Evolutionary conservation across 92 coral and sea anemone species (phyloP), one percentile per base, ranked within the genome.

Genomic region (Hydrozoanthus gracilis): DNA sequence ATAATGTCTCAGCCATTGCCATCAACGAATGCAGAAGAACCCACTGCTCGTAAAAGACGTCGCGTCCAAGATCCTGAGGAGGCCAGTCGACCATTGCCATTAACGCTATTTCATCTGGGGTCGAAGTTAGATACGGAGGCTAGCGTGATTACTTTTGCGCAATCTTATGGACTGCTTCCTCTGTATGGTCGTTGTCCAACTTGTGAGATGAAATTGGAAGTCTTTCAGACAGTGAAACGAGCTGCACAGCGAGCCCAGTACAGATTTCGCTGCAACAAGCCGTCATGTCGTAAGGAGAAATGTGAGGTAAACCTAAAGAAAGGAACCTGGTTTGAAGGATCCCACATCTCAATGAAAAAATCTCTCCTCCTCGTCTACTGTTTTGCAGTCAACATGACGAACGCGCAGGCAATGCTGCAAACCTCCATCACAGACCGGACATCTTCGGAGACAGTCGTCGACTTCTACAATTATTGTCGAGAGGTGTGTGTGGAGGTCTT

Each of bases 401-500:
- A 67, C 73, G 73, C 75, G 75, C 75, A 70, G 48, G 75, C 75
- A 70, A 70, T 70, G 46, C 46, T 70, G 46, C 75, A 70, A 70
- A 70, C 75, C 75, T 70, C 75, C 75, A 27, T 70, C 75, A 70
- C 75, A 27, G 75, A 70, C 75, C 46, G 46, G 75, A 70, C 75
- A 17, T 70, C 75, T 17, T 58, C 51, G 52, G 73, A 44, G 73
- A 71, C 74, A 16, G 73, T 58, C 74, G 54, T 39, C 70, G 73
- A 47, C 73, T 82, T 82, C 55, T 82, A 60, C 74, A 82, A 82
- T 39, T 60, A 62, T 64, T 68, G 73, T 17, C 72, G 86, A 60
- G 86, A 82, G 54, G 86, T 82, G 16, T 64, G 86, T 44, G 86
- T 58, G 51, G 86, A 82, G 60, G 48, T 27, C 47, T 70, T 70